Conservation (phyloP, 2,888 invertebrate genomes). For the Hipparchia semele region DNA sequence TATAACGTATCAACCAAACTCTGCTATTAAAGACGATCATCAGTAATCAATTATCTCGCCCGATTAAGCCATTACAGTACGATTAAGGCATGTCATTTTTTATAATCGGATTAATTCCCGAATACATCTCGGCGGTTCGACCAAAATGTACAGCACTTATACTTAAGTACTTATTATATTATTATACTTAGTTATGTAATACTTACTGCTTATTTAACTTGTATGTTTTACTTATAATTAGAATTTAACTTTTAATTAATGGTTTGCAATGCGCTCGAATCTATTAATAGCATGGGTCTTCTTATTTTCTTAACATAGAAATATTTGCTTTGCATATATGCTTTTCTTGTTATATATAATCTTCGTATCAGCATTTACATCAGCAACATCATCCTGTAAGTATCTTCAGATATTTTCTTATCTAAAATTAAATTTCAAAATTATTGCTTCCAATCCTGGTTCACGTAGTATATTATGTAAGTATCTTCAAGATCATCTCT, state of each 20-base stretch:
- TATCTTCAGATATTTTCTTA: slow-evolving; percentile 26
- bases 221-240: neutral
- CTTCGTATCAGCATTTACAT: slow-evolving; percentile 11
- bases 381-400: slow-evolving; percentile 32
- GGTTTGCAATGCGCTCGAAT: slow-evolving; percentile 14
- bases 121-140: slow-evolving; percentile 7
- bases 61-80: slow-evolving; percentile 29
- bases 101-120: slow-evolving; percentile 3
- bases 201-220: slow-evolving; percentile 4
- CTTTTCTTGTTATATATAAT: slow-evolving; percentile 17
- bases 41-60: slow-evolving; percentile 34
- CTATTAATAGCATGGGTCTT: slow-evolving; percentile 30
- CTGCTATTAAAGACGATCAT: slow-evolving; percentile 32
- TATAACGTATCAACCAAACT: slow-evolving; percentile 38
- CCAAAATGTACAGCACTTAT: slow-evolving; percentile 10
- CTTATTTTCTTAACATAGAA: slow-evolving; percentile 34
- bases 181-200: neutral
- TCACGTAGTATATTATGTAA: slow-evolving; percentile 25
- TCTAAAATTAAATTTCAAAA: neutral
- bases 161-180: neutral
- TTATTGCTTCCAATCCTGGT: neutral
- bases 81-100: slow-evolving; percentile 27
- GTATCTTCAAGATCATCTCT: slow-evolving; percentile 21
- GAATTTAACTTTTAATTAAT: slow-evolving; percentile 6
- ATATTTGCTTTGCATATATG: slow-evolving; percentile 32